These are phyloP conservation scores for Peromyscus leucopus DNA, from an alignment of 2,113 vertebrate species.

Conservation along the genomic window DNA sequence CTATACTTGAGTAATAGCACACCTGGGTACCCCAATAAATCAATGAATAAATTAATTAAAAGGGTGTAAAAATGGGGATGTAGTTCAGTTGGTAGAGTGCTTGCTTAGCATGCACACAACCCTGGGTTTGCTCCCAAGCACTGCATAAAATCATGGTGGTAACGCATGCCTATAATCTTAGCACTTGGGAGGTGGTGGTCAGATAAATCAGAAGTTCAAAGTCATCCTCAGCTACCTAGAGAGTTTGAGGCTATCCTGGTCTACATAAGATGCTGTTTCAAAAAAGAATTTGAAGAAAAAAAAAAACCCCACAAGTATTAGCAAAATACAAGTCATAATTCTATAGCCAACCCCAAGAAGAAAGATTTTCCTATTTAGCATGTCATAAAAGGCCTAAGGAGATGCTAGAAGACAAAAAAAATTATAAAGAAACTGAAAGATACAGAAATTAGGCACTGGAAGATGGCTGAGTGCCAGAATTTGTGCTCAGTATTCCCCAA, in stretches of 20 bases:
- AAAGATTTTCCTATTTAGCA: conserved; percentile 25
- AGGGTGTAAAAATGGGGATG: no score
- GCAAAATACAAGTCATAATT: background rate
- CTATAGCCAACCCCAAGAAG: background rate
- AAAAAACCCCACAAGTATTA: conserved; percentile 11
- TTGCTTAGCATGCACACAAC: background rate
- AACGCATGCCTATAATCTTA: background rate
- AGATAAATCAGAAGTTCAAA: background rate
- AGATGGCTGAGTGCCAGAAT: background rate
- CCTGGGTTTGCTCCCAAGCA: background rate
- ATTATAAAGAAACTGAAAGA: conserved; percentile 23
- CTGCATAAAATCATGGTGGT: background rate
- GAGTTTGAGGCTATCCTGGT: background rate
- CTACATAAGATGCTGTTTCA: background rate
- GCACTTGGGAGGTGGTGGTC: background rate
- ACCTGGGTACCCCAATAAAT: background rate
- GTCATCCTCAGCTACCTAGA: background rate
- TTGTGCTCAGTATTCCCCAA: no score
- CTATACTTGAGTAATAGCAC: background rate
- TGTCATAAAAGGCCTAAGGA: background rate
- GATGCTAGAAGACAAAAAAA: background rate
- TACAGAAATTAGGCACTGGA: background rate
- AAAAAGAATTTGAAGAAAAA: background rate
- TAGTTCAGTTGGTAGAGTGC: background rate
- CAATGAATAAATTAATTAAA: background rate